These are phyloP conservation scores for Heliornis fulica DNA, from an alignment of 2,113 vertebrate species.

Conservation along the genomic window DNA sequence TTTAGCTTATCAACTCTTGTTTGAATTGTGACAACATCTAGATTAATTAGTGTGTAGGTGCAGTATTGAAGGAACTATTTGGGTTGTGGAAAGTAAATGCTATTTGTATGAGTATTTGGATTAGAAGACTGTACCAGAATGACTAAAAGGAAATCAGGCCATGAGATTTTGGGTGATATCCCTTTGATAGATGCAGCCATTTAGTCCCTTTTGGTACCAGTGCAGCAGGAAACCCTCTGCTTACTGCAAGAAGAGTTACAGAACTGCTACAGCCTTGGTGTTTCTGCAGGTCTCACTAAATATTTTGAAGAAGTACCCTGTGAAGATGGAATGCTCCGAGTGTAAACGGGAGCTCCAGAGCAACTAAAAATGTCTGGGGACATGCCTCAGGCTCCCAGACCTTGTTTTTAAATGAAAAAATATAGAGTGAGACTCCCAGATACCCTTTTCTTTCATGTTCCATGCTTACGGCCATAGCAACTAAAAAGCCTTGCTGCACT, in stretches of 20 bases:
- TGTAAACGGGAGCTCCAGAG: not conserved
- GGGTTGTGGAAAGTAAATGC: not conserved
- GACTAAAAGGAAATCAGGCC: not conserved
- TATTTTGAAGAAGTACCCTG: not conserved
- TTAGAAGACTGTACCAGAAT: not conserved
- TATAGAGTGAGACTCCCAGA: not conserved
- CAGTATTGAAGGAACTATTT: not conserved
- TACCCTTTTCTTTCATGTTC: constrained; percentile 56
- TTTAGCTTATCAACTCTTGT: not conserved
- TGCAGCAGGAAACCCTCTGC: not conserved
- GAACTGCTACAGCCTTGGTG: not conserved
- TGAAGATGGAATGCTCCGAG: not conserved
- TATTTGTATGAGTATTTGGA: not conserved
- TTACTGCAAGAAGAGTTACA: not conserved
- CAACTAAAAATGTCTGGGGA: not conserved
- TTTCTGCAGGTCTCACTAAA: not conserved
- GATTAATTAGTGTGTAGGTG: not conserved
- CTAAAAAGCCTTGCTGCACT: constrained; percentile 38
- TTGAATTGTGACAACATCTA: not conserved
- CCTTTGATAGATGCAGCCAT: not conserved
- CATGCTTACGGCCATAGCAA: constrained; percentile 52
- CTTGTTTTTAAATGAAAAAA: constrained; percentile 36
- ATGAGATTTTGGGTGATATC: not conserved
- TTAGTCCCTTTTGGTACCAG: not conserved
- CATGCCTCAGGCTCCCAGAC: not conserved